phyloP scores from a whole-genome alignment of 2,888 invertebrate species.

The Cheilosia grossa region DNA sequence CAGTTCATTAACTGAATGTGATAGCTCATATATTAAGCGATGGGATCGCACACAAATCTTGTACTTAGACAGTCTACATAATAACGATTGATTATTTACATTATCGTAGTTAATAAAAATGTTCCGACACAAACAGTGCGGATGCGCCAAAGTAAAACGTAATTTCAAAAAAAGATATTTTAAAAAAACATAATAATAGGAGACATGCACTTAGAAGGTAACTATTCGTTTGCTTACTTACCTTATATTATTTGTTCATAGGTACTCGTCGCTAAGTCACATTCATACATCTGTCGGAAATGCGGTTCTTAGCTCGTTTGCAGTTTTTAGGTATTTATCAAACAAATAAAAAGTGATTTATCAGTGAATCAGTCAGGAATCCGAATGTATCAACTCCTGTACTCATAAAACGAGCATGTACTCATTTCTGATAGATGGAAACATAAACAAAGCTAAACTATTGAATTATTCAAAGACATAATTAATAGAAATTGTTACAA shows the following conservation, averaged over 20 bases:
- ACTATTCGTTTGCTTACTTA: background rate
- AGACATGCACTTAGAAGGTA: background rate
- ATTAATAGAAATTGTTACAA: no score
- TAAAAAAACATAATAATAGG: background rate
- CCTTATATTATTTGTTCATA: background rate
- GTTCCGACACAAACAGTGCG: background rate
- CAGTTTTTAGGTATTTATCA: background rate
- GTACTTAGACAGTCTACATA: background rate
- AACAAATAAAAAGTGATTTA: no score
- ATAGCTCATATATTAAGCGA: slow-evolving; percentile 8
- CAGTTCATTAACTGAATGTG: slow-evolving; percentile 37
- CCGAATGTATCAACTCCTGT: no score
- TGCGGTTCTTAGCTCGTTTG: background rate
- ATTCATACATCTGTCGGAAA: background rate
- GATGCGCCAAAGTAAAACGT: background rate
- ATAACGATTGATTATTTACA: background rate
- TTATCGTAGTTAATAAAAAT: background rate
- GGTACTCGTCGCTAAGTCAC: background rate
- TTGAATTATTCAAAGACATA: no score
- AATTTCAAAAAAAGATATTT: no score
- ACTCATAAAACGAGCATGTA: no score
- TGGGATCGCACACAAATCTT: background rate
- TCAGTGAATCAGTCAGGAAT: no score
- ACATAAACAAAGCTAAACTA: no score
- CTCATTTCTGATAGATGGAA: no score